Conservation (phyloP, 2,113 vertebrate species). For the Crotalus helleri region DNA sequence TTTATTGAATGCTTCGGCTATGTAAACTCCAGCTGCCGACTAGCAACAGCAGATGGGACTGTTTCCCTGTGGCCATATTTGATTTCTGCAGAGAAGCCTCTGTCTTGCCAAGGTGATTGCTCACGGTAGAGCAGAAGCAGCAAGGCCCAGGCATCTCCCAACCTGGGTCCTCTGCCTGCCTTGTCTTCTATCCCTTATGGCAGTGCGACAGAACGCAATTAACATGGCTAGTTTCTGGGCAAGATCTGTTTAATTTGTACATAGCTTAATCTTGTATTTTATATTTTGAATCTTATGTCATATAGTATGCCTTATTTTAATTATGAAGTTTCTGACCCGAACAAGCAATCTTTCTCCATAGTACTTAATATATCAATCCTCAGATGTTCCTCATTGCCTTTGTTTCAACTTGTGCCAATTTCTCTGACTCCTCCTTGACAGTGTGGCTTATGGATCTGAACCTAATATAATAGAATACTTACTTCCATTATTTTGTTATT, state of each 20-base stretch:
- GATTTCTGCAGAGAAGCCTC: constrained; percentile 21
- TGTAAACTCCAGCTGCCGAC: constrained; percentile 32
- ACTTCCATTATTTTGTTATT: neutral
- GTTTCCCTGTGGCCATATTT: constrained; percentile 31
- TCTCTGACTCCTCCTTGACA: neutral
- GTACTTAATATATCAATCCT: neutral
- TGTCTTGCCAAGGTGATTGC: neutral
- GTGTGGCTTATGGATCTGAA: neutral
- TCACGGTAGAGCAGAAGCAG: accelerated
- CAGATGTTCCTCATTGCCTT: neutral
- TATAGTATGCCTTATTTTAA: neutral
- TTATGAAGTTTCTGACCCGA: neutral
- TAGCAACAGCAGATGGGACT: constrained; percentile 6
- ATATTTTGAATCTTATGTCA: neutral
- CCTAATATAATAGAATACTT: neutral
- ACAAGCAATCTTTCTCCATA: neutral
- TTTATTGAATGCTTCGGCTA: constrained; percentile 34
- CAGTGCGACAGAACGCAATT: neutral
- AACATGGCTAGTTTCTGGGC: neutral
- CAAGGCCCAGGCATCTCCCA: neutral
- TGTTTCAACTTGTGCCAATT: neutral
- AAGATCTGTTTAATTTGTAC: neutral
- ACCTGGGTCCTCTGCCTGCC: neutral
- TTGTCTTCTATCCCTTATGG: neutral
- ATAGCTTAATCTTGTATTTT: neutral